Evolutionary conservation across 2,797 vertebrate species (phyloP).

Genomic region (Florisuga fusca): DNA sequence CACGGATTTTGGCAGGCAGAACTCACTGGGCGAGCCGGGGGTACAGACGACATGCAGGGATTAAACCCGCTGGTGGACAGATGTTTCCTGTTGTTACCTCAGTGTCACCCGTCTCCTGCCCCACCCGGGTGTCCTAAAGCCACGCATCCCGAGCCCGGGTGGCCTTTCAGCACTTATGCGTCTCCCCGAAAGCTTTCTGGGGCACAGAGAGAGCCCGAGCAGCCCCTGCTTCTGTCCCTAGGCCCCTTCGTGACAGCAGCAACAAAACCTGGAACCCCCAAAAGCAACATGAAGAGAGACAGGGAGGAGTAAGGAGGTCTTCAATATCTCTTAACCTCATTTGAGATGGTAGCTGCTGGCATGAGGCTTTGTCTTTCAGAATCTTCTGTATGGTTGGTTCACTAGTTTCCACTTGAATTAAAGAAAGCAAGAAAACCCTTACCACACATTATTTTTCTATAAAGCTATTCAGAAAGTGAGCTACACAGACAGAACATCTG

Average conservation of each 20-base stretch:
- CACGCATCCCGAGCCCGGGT: fast-evolving
- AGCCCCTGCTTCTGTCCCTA: fast-evolving
- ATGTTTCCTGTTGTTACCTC: fast-evolving
- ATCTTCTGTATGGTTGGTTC: fast-evolving
- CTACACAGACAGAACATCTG: not conserved
- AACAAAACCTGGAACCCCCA: not conserved
- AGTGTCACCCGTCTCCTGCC: fast-evolving
- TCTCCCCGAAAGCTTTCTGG: fast-evolving
- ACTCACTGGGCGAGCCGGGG: fast-evolving
- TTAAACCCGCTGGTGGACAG: fast-evolving
- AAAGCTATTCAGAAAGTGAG: not conserved
- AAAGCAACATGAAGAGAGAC: not conserved
- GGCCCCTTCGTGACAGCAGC: not conserved
- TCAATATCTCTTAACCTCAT: fast-evolving
- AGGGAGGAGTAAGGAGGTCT: not conserved
- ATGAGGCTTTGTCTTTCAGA: not conserved
- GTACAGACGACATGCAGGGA: fast-evolving
- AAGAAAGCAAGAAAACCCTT: not conserved
- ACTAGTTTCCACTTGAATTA: not conserved
- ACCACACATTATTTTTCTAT: not conserved
- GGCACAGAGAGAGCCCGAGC: fast-evolving
- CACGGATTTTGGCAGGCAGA: fast-evolving
- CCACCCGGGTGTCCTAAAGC: fast-evolving
- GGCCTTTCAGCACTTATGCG: fast-evolving
- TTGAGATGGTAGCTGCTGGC: fast-evolving